A percentile compares a stretch with the other conserved stretches of the same genome.
phyloP scores from a whole-genome alignment of 2,797 vertebrate species.

The Tamandua tetradactyla region DNA sequence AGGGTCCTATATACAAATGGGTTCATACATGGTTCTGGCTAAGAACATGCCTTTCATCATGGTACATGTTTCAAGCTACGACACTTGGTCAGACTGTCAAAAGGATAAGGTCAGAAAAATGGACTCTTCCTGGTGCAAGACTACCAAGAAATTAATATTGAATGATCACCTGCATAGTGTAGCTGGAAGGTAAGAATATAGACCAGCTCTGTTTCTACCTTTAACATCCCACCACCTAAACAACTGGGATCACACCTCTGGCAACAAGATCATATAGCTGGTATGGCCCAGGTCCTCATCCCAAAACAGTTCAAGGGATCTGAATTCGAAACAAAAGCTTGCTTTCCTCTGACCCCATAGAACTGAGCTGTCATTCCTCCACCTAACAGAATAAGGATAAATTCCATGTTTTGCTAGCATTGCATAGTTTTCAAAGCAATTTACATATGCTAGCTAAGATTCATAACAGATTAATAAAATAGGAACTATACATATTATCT shows the following conservation, averaged over 20 bases:
- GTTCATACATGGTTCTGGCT: too few relatives aligned
- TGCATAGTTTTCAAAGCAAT: not conserved
- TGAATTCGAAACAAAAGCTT: not conserved
- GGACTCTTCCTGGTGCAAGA: not conserved
- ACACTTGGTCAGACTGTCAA: not conserved
- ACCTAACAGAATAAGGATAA: not conserved
- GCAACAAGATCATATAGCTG: not conserved
- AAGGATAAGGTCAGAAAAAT: not conserved
- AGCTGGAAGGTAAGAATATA: not conserved
- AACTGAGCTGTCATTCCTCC: not conserved
- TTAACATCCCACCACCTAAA: not conserved
- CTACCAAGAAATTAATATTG: not conserved
- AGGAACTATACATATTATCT: not conserved
- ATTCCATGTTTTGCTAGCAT: not conserved
- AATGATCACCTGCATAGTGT: not conserved
- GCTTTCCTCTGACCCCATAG: not conserved
- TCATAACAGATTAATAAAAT: not conserved
- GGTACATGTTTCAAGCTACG: too few relatives aligned
- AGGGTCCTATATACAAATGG: too few relatives aligned
- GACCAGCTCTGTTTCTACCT: not conserved
- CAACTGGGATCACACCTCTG: not conserved
- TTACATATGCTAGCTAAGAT: not conserved
- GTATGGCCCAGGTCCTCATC: not conserved
- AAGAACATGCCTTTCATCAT: too few relatives aligned
- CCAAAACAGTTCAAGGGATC: not conserved